Evolutionary conservation across 2,888 invertebrate genomes (phyloP).

Genomic region (Alloscopus bannaensis): DNA sequence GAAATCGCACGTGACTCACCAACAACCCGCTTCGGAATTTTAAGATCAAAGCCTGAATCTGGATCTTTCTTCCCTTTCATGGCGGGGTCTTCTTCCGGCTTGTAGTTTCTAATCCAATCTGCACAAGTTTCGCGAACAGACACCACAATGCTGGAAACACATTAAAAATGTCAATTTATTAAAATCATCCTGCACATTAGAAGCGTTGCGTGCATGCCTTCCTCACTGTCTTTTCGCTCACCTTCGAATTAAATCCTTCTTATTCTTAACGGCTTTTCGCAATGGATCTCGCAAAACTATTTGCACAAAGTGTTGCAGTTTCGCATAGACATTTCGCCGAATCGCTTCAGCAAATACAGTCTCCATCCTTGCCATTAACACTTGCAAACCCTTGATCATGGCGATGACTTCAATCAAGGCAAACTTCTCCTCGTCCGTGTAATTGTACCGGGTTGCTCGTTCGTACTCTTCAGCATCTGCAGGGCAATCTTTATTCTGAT

Average conservation of each 20-base stretch:
- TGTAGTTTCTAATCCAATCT: conserved; percentile 87
- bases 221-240: neutral
- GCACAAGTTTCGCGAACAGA: conserved; percentile 98
- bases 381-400: conserved; percentile 99
- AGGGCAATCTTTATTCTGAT: conserved; percentile 95
- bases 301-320: conserved; percentile 98
- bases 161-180: neutral
- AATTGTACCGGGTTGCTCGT: conserved; percentile 97
- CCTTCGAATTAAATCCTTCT: conserved; percentile 79
- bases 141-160: conserved; percentile 87
- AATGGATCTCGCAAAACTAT: conserved; percentile 91
- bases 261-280: conserved; percentile 97
- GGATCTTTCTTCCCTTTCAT: conserved; percentile 95
- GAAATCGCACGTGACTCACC: conserved; percentile 78
- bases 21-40: conserved; percentile 93
- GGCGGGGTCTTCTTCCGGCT: conserved; percentile 94
- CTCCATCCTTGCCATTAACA: conserved; percentile 97
- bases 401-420: conserved; percentile 98
- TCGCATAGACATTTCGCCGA: conserved; percentile 93
- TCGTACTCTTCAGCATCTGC: conserved; percentile 99
- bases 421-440: conserved; percentile 97
- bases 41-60: conserved; percentile 92
- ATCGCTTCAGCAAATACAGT: conserved; percentile 95
- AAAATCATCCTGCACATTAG: neutral
- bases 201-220: neutral